These are phyloP conservation scores for Melinopterus prodromus DNA, from an alignment of 2,888 invertebrate species.

Conservation along the genomic window DNA sequence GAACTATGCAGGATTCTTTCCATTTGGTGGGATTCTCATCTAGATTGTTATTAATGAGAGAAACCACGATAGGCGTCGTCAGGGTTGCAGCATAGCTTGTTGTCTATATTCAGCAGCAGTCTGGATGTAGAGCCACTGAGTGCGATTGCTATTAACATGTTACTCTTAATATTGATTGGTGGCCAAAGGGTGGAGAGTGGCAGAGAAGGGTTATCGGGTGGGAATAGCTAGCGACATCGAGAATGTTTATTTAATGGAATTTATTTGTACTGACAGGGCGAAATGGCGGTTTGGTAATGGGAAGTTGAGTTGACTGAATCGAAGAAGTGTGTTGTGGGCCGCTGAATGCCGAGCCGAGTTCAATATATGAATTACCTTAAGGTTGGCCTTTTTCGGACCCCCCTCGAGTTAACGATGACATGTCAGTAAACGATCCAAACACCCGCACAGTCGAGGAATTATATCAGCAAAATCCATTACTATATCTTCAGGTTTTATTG, in stretches of 20 bases:
- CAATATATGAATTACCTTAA: not conserved
- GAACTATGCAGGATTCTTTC: not conserved
- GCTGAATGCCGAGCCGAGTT: not conserved
- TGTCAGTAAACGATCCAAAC: not conserved
- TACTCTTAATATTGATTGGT: not conserved
- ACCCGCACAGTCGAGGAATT: not conserved
- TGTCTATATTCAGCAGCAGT: not conserved
- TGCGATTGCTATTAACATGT: not conserved
- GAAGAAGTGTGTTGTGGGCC: not conserved
- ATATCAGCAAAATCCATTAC: conserved; percentile 29
- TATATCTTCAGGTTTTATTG: conserved; percentile 31
- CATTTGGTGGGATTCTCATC: too few relatives aligned
- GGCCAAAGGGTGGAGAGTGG: too few relatives aligned
- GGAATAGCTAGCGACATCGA: not conserved
- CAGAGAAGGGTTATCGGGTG: not conserved
- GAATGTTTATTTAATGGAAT: not conserved
- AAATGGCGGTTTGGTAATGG: not conserved
- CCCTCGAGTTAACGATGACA: conserved; percentile 4
- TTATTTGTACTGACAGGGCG: not conserved
- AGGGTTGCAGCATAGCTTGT: not conserved
- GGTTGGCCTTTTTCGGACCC: not conserved
- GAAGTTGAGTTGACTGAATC: not conserved
- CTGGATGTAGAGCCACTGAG: not conserved
- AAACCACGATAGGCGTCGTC: too few relatives aligned
- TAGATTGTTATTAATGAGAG: too few relatives aligned